phyloP scores from a whole-genome alignment of 2,797 vertebrate species.

The Pipistrellus pygmaeus region DNA sequence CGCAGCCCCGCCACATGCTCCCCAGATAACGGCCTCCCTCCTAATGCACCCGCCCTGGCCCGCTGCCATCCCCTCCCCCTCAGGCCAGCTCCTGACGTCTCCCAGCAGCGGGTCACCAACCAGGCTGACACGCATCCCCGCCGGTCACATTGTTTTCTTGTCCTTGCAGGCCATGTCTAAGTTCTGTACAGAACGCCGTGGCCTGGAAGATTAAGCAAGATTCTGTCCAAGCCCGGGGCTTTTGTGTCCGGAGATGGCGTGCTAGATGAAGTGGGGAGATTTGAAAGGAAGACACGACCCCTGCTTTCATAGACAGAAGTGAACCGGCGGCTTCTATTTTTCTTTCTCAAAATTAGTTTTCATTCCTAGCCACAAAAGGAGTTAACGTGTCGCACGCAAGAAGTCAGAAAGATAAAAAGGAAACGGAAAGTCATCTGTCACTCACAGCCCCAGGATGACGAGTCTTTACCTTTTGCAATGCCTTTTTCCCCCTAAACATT shows the following conservation, averaged over 20 bases:
- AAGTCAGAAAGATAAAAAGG: slow-evolving; percentile 54
- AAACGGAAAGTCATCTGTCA: slow-evolving; percentile 5
- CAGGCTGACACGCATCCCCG: not conserved
- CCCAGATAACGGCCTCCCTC: slow-evolving; percentile 50
- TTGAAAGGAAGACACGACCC: not conserved
- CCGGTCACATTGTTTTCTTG: not conserved
- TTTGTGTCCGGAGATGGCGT: not conserved
- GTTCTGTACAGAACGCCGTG: not conserved
- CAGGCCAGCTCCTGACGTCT: not conserved
- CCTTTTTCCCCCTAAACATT: not conserved
- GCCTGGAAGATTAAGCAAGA: slow-evolving; percentile 41
- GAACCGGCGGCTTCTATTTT: slow-evolving; percentile 26
- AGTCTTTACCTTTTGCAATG: not conserved
- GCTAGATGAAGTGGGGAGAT: accelerated
- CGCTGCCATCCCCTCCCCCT: not conserved
- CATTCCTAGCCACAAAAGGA: slow-evolving; percentile 44
- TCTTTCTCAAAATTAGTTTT: slow-evolving; percentile 38
- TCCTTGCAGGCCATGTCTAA: not conserved
- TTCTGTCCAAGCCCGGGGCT: not conserved
- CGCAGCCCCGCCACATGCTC: slow-evolving; percentile 36
- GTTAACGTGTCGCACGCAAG: slow-evolving; percentile 35
- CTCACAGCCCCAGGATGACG: not conserved
- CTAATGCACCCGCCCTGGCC: not conserved
- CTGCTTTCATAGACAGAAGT: not conserved
- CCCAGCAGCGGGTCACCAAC: not conserved